A percentile compares a stretch with the other conserved stretches of the same genome.
Evolutionary conservation across 2,113 vertebrate genomes (phyloP).

Genomic region (Mixornis gularis): DNA sequence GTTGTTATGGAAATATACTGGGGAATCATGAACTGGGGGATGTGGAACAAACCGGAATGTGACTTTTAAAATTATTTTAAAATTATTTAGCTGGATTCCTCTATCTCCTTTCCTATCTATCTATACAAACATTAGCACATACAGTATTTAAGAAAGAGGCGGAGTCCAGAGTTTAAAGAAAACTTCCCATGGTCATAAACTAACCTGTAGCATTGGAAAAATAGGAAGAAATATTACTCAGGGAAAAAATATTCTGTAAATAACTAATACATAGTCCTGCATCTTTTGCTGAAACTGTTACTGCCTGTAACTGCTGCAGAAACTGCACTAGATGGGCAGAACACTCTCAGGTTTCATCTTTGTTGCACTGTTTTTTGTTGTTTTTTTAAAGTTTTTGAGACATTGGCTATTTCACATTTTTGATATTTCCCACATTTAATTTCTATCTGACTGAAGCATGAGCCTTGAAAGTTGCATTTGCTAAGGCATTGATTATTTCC

Average conservation of each 20-base stretch:
- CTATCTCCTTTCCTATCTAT: not conserved
- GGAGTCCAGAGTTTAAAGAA: not conserved
- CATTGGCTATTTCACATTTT: not conserved
- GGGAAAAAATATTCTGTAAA: not conserved
- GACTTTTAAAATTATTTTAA: not conserved
- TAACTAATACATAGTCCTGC: not conserved
- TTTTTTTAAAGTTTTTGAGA: not conserved
- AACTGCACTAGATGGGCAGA: not conserved
- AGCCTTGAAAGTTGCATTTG: not conserved
- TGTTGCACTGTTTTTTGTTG: not conserved
- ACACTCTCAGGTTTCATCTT: accelerated
- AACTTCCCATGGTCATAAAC: not conserved
- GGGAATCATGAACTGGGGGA: not conserved
- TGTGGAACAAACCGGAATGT: not conserved
- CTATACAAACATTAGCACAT: not conserved
- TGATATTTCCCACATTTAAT: not conserved
- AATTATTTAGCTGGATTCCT: not conserved
- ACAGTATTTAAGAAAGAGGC: not conserved
- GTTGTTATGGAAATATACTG: not conserved
- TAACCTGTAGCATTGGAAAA: not conserved
- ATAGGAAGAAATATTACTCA: not conserved
- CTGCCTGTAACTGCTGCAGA: not conserved
- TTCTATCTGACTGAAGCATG: not conserved
- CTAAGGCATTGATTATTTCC: conserved; percentile 4
- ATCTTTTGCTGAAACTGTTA: not conserved